phyloP scores from a whole-genome alignment of 1,140 invertebrate species.

The Delia radicum region DNA sequence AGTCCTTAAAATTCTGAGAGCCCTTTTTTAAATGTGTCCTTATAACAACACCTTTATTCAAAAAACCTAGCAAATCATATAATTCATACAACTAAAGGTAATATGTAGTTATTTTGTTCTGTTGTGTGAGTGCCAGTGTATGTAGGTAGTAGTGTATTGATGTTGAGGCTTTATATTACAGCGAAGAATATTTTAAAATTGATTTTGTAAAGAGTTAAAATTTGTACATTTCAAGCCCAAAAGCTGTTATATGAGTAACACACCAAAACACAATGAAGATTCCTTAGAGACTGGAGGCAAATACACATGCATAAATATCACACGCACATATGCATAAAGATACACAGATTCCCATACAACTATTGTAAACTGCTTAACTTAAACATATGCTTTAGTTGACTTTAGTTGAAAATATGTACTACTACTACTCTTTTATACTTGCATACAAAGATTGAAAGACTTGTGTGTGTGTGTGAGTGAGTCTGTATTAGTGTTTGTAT shows the following conservation, averaged over 20 bases:
- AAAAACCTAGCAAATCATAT: too few species aligned
- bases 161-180: neutral
- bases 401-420: neutral
- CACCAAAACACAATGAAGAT: slow-evolving; percentile 8
- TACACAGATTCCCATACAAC: neutral
- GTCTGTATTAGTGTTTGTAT: neutral
- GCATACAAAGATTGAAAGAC: neutral
- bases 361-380: slow-evolving; percentile 10
- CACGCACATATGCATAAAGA: neutral
- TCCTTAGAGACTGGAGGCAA: slow-evolving; percentile 16
- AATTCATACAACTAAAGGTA: too few species aligned
- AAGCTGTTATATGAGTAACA: slow-evolving; percentile 8
- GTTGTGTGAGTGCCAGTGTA: too few species aligned
- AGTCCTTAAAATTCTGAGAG: too few species aligned
- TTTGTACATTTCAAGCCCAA: slow-evolving; percentile 20
- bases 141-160: neutral
- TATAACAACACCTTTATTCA: too few species aligned
- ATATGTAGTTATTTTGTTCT: too few species aligned
- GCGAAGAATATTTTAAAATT: slow-evolving; percentile 5
- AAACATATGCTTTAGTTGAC: slow-evolving; percentile 23
- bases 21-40: too few species aligned
- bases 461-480: neutral
- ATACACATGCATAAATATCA: neutral
- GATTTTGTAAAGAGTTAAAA: slow-evolving; percentile 21
- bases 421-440: neutral